These are phyloP conservation scores for Spisula subtruncata DNA, from an alignment of 2,888 invertebrate genomes.

Conservation along the genomic window DNA sequence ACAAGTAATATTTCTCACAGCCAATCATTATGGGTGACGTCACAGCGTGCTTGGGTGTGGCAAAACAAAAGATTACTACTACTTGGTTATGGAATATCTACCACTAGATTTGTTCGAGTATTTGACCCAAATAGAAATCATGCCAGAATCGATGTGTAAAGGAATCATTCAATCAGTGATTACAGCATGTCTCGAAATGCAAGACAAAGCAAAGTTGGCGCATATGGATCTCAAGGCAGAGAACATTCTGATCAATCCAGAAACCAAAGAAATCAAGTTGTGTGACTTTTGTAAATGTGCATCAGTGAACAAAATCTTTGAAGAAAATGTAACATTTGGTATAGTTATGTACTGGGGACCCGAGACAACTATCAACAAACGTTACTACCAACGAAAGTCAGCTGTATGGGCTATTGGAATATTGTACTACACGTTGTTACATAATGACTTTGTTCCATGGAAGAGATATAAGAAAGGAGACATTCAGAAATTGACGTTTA, in stretches of 20 bases:
- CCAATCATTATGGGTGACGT: too few species aligned
- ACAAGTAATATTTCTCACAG: too few species aligned
- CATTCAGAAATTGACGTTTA: too few species aligned
- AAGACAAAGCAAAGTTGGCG: background rate
- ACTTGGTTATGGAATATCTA: background rate
- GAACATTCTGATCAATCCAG: conserved; percentile 30
- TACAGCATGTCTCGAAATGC: background rate
- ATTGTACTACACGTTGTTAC: background rate
- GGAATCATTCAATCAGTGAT: background rate
- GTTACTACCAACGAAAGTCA: background rate
- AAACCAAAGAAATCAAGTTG: conserved; percentile 13
- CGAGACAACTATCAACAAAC: background rate
- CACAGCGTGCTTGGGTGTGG: background rate
- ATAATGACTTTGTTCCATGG: background rate
- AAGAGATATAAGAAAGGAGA: background rate
- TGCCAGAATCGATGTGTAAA: background rate
- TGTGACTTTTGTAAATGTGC: conserved; percentile 20
- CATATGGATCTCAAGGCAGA: conserved; percentile 37
- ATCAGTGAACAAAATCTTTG: background rate
- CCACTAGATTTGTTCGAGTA: background rate
- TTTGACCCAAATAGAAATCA: too few species aligned
- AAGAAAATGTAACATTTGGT: background rate
- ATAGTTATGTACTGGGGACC: background rate
- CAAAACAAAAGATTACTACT: background rate
- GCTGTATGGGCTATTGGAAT: background rate